These are phyloP conservation scores for Limnephilus auricula DNA, from an alignment of 2,888 invertebrate species.

Conservation along the genomic window DNA sequence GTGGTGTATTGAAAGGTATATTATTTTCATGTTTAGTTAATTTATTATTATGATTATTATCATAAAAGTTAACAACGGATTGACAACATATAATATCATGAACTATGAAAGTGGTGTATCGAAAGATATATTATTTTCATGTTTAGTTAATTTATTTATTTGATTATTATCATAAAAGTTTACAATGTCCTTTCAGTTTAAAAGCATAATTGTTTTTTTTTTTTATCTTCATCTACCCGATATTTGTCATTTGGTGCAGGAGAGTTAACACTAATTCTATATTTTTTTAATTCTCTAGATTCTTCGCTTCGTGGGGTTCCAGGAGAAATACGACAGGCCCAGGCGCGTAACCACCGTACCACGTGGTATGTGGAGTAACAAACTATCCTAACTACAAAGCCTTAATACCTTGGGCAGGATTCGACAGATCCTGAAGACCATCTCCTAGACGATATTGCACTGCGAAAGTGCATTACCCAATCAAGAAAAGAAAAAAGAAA, in stretches of 20 bases:
- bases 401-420: background rate
- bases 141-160: background rate
- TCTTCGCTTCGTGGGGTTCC: constrained; percentile 77
- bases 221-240: background rate
- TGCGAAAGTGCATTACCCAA: too few species aligned
- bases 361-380: constrained; percentile 76
- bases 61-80: too few species aligned
- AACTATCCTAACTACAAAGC: background rate
- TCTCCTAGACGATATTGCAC: too few species aligned
- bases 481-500: too few species aligned
- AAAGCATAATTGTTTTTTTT: background rate
- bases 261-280: constrained; percentile 17
- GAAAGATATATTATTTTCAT: background rate
- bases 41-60: too few species aligned
- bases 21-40: too few species aligned
- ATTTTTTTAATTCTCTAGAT: constrained; percentile 71
- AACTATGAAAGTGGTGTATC: background rate
- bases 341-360: constrained; percentile 70
- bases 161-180: background rate
- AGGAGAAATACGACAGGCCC: constrained; percentile 72
- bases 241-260: background rate
- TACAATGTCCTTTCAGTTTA: background rate
- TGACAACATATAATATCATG: too few species aligned
- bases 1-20: too few species aligned
- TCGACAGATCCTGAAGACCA: background rate